Evolutionary conservation across 1,140 invertebrate genomes (phyloP).

Genomic region (Heliconius hewitsoni): DNA sequence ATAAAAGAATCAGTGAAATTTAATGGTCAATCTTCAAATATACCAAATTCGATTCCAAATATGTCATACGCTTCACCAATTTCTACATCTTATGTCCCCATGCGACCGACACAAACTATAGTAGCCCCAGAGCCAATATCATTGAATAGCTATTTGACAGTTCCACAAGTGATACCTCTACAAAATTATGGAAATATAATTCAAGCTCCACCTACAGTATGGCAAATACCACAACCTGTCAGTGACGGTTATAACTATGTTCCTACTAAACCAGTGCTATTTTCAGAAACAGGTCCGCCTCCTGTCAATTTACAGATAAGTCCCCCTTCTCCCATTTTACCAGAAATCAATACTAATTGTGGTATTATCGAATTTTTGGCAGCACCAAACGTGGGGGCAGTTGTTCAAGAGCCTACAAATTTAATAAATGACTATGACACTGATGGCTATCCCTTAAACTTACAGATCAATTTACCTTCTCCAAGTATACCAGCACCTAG

Average conservation of each 20-base stretch:
- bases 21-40: not conserved
- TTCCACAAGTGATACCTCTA: conserved; percentile 29
- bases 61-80: not conserved
- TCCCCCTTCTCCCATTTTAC: conserved; percentile 21
- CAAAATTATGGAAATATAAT: conserved; percentile 31
- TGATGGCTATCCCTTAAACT: conserved; percentile 39
- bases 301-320: conserved; percentile 36
- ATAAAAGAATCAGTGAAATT: conserved; percentile 16
- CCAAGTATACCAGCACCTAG: conserved; percentile 36
- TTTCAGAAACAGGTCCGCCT: not conserved
- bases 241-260: conserved; percentile 20
- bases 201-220: conserved; percentile 33
- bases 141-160: conserved; percentile 17
- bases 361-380: conserved; percentile 17
- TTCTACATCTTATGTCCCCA: not conserved
- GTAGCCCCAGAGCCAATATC: conserved; percentile 11
- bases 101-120: not conserved
- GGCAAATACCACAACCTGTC: conserved; percentile 30
- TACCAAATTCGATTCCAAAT: conserved; percentile 6
- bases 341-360: conserved; percentile 28
- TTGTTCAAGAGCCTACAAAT: conserved; percentile 16
- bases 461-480: conserved; percentile 57
- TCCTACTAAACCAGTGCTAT: conserved; percentile 4
- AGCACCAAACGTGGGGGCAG: not conserved
- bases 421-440: conserved; percentile 23